Base-by-base conservation (phyloP, 92 coral and sea anemone genomes). In the Virgularia gustaviana region DNA sequence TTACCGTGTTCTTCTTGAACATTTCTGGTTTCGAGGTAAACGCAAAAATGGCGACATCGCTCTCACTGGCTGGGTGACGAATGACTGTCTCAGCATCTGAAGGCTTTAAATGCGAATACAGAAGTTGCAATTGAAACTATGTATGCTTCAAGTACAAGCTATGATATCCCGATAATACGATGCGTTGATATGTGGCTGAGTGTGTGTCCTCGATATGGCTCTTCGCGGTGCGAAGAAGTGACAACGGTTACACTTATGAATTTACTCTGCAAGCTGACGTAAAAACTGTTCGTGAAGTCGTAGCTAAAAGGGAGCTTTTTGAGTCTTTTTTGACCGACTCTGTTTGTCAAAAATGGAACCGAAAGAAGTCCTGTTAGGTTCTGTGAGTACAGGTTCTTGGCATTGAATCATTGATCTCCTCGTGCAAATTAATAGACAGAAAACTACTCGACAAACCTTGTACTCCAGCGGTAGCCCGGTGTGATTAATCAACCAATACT, bases 401-500 rank as follows among this genome's bases (percentile, higher is more conserved):
- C n/a, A n/a, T n/a, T n/a, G n/a, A n/a, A n/a, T n/a, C n/a, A n/a
- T n/a, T n/a, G n/a, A n/a, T n/a, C n/a, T n/a, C n/a, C n/a, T n/a
- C n/a, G n/a, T n/a, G n/a, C n/a, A n/a, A n/a, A n/a, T n/a, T n/a
- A n/a, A n/a, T n/a, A n/a, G n/a, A n/a, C n/a, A n/a, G n/a, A n/a
- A n/a, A n/a, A 23, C 29, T 56, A 24, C 60, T 16, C 34, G 34
- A 18, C 23, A 53, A 79, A 91, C 97, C 84, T 42, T 78, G 70
- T 91, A 91, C 57, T 91, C 97, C 9, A 92, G 83, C 52, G 78
- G 90, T 75, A 89, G 86, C 4, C 86, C 98, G 33, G 96, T 89
- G 77, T 92, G 88, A 81, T 92, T 92, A 6, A 92, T 91, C 90
- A 92, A 87, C 98, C 98, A 92, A 79, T 92, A 92, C 1, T 87